Conservation (phyloP, 1,140 invertebrate genomes). For the Yoshiicerus persimilis region DNA sequence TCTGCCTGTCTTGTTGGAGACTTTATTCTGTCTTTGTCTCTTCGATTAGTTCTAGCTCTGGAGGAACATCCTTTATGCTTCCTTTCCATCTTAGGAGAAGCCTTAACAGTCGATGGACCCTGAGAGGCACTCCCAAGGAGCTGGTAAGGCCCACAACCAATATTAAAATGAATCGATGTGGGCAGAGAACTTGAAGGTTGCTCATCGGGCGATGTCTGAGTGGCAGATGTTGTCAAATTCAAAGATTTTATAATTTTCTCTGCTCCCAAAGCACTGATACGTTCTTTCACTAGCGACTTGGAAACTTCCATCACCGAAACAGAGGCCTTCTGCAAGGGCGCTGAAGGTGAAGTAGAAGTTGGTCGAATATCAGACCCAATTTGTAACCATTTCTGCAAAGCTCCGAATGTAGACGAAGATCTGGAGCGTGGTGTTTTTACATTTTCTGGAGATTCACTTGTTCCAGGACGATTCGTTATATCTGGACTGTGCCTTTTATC, state of each 20-base stretch:
- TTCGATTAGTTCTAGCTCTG: not conserved
- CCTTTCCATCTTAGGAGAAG: constrained; percentile 38
- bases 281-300: constrained; percentile 43
- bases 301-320: constrained; percentile 36
- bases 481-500: not conserved
- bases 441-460: not conserved
- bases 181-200: constrained; percentile 47
- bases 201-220: constrained; percentile 47
- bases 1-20: constrained; percentile 16
- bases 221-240: constrained; percentile 24
- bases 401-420: constrained; percentile 57
- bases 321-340: not conserved
- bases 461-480: not conserved
- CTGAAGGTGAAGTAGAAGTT: not conserved
- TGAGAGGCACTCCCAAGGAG: not conserved
- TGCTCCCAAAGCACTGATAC: constrained; percentile 34
- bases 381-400: constrained; percentile 68
- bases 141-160: constrained; percentile 10
- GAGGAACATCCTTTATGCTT: constrained; percentile 28
- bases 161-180: constrained; percentile 35
- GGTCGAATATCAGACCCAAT: constrained; percentile 26
- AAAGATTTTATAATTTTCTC: not conserved
- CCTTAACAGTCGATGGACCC: constrained; percentile 23
- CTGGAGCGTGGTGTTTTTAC: not conserved
- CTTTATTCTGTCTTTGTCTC: constrained; percentile 37